phyloP scores from a whole-genome alignment of 92 coral and sea anemone species.

The Umimayanthus kanabou region DNA sequence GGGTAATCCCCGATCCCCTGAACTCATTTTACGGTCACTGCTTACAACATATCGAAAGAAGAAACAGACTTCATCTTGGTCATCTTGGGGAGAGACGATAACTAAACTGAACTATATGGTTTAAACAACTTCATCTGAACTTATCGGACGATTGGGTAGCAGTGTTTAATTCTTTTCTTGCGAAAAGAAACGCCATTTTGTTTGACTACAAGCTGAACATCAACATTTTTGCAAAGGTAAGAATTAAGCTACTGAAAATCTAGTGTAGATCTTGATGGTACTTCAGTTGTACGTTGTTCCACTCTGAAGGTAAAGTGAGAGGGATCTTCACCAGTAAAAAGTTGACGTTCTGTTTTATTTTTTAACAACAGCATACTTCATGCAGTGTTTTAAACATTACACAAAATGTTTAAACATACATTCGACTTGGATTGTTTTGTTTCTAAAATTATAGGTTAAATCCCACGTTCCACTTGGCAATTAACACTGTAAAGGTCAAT shows the following conservation, averaged over 20 bases:
- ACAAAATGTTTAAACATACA: background rate
- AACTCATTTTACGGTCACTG: background rate
- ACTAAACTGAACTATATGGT: background rate
- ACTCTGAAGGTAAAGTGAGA: background rate
- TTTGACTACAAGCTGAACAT: background rate
- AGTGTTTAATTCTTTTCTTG: background rate
- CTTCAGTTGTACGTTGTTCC: background rate
- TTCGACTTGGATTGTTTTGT: background rate
- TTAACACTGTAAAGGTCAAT: background rate
- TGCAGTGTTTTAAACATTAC: background rate
- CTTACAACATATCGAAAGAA: background rate
- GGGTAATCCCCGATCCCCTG: background rate
- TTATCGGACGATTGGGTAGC: background rate
- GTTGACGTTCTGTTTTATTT: background rate
- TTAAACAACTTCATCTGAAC: background rate
- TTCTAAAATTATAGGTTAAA: constrained; percentile 9
- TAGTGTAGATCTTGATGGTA: background rate
- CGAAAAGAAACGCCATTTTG: background rate
- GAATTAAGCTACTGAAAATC: background rate
- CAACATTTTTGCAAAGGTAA: background rate
- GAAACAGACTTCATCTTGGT: background rate
- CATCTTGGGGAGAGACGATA: background rate
- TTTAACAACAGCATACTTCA: background rate
- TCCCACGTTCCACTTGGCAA: constrained; percentile 3
- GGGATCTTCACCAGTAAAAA: background rate